Evolutionary conservation across 2,888 invertebrate species (phyloP), one percentile per base, ranked within the genome.

Genomic region (Tuberolachnus salignus): DNA sequence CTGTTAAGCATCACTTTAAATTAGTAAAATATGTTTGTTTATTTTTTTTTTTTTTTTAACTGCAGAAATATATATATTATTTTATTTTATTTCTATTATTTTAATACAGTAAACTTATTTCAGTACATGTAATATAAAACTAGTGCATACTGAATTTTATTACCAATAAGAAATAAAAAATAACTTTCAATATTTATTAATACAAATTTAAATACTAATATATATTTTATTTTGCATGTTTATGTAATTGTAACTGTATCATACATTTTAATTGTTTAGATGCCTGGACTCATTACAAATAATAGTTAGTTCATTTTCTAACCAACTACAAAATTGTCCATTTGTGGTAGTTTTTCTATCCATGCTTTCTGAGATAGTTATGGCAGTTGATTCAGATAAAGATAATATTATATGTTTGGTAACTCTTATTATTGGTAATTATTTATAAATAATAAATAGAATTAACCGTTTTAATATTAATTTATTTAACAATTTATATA

Each of bases 351-450:
- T 67, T 46, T 19, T 75, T 11, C 3, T 75, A 34, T 75, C 67
- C 1, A 19, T 75, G 16, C 34, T 75, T 19, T 59, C 14, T 55
- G 75, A 75, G 0, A 57, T 75, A 19, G 59, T 75, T 19, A 49
- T 75, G 49, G 53, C 21, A 26, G 57, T 67, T 16, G 59, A 67
- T 75, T 13, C 57, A 46, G 46, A 55, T 46, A 21, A 46, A 19
- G 10, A 14, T 1, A 3, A 1, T 1, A 26, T 67, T 16, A 34
- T 34, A 1, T 6, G 1, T 10, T 34, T 75, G 19, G 67, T 75
- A 6, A 11, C 16, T 26, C 19, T 75, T 46, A 10, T 57, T 26
- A 75, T 34, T 51, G 75, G 75, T 75, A 67, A 66, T 10, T 44
- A 44, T 55, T 44, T 26, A n/a, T 46, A 9, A 49, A 53, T 73